Conservation (phyloP, 2,797 vertebrate genomes). For the Heterohyrax brucei region DNA sequence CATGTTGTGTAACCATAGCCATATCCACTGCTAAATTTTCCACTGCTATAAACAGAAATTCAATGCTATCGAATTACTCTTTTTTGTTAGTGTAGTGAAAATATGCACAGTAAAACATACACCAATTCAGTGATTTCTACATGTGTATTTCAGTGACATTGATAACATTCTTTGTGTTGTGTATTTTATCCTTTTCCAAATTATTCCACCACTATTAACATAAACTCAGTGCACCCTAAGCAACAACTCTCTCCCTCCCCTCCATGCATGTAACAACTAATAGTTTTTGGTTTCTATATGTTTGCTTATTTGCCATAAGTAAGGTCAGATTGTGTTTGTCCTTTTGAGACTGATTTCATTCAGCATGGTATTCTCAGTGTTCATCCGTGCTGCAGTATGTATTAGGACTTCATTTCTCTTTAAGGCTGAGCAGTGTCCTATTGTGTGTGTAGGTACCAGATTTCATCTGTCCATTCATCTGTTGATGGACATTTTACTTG, state of each 20-base stretch:
- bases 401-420: background rate
- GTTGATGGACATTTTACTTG: background rate
- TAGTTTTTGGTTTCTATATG: background rate
- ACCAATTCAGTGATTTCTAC: background rate
- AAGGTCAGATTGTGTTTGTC: background rate
- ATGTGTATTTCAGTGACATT: background rate
- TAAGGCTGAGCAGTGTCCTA: background rate
- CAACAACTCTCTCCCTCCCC: background rate
- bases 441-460: no score
- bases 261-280: background rate
- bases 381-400: background rate
- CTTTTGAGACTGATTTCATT: background rate
- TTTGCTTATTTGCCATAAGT: background rate
- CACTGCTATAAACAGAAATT: no score
- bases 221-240: background rate
- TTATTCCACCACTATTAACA: background rate
- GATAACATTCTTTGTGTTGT: background rate
- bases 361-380: background rate
- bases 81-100: no score
- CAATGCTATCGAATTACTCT: no score
- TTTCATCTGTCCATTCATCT: background rate
- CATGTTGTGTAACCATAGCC: background rate
- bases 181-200: background rate
- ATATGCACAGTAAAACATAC: no score
- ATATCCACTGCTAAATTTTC: no score